Percentiles rank a stretch among this genome's conserved stretches.
Conservation (phyloP, 2,113 vertebrate genomes). For the Peucedramus taeniatus region DNA sequence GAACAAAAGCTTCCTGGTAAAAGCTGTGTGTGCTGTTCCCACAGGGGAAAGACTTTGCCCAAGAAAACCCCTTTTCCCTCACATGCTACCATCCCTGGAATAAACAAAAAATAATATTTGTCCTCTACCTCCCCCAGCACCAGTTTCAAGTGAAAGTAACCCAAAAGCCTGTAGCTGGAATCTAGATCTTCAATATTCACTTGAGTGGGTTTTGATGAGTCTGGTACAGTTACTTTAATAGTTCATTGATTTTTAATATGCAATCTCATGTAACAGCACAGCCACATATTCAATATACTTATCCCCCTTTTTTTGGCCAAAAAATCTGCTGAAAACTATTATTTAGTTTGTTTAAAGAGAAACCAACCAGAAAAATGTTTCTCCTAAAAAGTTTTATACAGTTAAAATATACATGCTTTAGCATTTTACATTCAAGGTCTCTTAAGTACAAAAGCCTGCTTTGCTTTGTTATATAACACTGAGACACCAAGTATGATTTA, state of each 20-base stretch:
- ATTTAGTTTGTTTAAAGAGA: not conserved
- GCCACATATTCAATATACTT: not conserved
- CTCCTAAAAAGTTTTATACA: conserved; percentile 56
- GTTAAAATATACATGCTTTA: conserved; percentile 62
- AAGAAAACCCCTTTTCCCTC: not conserved
- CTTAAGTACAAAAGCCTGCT: conserved; percentile 7
- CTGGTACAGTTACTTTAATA: not conserved
- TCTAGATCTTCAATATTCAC: rapidly evolving
- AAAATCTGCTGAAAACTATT: not conserved
- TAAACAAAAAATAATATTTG: not conserved
- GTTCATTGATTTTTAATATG: not conserved
- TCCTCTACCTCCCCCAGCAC: not conserved
- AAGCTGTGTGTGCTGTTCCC: not conserved
- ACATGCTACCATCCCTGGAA: not conserved
- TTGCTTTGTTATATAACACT: conserved; percentile 28
- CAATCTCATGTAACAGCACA: not conserved
- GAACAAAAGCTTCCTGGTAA: not conserved
- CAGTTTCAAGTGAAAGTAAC: not conserved
- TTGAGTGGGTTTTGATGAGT: not conserved
- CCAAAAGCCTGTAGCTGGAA: not conserved
- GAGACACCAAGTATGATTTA: not conserved
- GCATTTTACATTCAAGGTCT: conserved; percentile 33
- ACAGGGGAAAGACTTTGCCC: not conserved
- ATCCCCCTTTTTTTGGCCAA: not conserved
- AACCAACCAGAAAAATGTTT: not conserved